phyloP scores from a whole-genome alignment of 2,888 invertebrate species.

The Erebia palarica region DNA sequence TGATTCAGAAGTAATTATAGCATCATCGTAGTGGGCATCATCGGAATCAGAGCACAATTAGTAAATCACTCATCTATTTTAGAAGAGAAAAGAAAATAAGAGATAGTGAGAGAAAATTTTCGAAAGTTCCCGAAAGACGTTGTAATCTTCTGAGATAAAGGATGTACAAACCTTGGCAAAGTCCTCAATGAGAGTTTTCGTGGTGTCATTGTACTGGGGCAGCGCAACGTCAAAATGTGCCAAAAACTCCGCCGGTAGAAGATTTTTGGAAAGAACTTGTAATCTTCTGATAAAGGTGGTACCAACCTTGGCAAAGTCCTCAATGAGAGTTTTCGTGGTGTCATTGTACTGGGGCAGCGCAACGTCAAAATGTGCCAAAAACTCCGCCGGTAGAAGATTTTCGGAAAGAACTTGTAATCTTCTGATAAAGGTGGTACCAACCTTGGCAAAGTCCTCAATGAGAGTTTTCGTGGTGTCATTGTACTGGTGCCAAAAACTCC shows the following conservation, averaged over 20 bases:
- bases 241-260: conserved; percentile 61
- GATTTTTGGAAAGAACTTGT: conserved; percentile 54
- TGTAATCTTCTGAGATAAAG: no score
- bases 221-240: conserved; percentile 58
- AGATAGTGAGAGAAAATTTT: no score
- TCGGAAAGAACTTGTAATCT: conserved; percentile 43
- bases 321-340: conserved; percentile 82
- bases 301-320: conserved; percentile 79
- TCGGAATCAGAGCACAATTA: no score
- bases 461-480: no score
- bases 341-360: conserved; percentile 70
- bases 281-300: background rate
- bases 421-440: no score
- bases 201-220: conserved; percentile 74
- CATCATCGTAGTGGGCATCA: no score
- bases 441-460: no score
- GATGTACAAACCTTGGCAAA: conserved; percentile 81
- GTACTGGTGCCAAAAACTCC: no score
- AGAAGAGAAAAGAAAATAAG: no score
- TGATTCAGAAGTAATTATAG: no score
- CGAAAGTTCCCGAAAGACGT: no score
- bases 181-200: conserved; percentile 83
- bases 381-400: conserved; percentile 58
- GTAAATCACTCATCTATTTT: no score
- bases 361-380: conserved; percentile 61